Base-by-base conservation (phyloP, 2,797 vertebrate genomes). In the Menidia menidia region DNA sequence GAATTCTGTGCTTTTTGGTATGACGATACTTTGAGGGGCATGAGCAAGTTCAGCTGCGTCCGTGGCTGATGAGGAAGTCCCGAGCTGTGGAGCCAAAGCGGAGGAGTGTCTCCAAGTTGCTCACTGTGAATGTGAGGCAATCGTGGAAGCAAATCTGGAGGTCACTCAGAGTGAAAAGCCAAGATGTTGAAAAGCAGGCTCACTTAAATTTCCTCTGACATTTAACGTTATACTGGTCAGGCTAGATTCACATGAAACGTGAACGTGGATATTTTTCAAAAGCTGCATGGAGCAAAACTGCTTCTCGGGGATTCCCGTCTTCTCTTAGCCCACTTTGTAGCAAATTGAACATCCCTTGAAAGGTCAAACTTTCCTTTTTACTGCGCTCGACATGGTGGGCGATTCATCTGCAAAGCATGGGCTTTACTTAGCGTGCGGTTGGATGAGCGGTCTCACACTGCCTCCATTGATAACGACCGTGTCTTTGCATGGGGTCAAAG, bases 401-500 rank as follows among this genome's bases (percentile, higher is more conserved):
- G 2, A 44, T 2, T 45, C 58, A 41, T 75, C 59, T 69, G 44
- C 67, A 66, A 78, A 68, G 67, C 50, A 12, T 0, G 48, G 58
- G 15, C 25, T 59, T 57, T 81, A 71, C 81, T 83, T 72, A 81
- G 59, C 68, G 76, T 30, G 47, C 78, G 74, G 71, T 85, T 25
- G 25, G 25, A 25, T 25, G 81, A 89, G 91, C 68, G 14, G 60
- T 2, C 60, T 77, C 74, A 91, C 80, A 90, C 82, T 87, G 79
- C 63, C 52, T 74, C 82, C 76, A 89, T 90, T 91, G 87, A 87
- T 74, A 80, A 86, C 54, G 6, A 60, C 71, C 14, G 15, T 67
- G 83, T 70, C 68, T 75, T 76, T 54, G n/a, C 54, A 42, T 25
- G 74, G 61, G 88, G 88, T 83, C 80, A 73, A 33, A 47, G 86